Base-by-base conservation (phyloP, 2,113 vertebrate species). In the Siniperca chuatsi region DNA sequence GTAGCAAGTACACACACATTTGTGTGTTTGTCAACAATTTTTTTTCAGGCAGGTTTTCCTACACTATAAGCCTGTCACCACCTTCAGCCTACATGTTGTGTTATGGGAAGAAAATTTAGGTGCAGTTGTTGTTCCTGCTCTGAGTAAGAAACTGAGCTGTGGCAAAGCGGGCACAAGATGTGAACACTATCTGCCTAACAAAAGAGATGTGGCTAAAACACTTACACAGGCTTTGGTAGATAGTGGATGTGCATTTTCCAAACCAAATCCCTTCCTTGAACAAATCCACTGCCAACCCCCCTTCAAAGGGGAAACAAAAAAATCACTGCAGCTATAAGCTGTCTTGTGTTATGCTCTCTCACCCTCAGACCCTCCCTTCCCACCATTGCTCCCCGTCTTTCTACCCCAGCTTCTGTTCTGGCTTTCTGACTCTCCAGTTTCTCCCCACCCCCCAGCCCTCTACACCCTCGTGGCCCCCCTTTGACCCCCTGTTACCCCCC, bases 391-490 rank as follows among this genome's bases (percentile, higher is more conserved):
- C 80, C 83, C 61, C 25, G 4, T 57, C 25, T 73, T 54, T 82
- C 76, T 66, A 52, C 44, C 67, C 68, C 65, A 48, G 89, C 87
- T 92, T 82, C 83, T 90, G 84, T 92, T 91, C 74, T 91, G 89
- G 90, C 92, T 92, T 92, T 94, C 88, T 94, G 92, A 91, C 88
- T 93, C 91, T 92, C 90, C 82, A 84, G 79, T 93, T 93, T 87
- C 90, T 84, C 66, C 61, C 61, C 76, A 18, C 44, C 68, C 78
- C 58, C 69, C 70, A 29, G 50, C 68, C 54, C n/a, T 20, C 25
- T 57, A 55, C 85, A 62, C 80, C 44, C 75, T 57, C 20, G 9
- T 88, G 81, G 72, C 87, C 91, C 90, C 89, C 91, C 92, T 87
- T 90, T 93, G 90, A 92, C 91, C 90, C 81, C 69, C 78, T 83